Base-by-base conservation (phyloP, 2,797 vertebrate species). In the Notolepis coatsorum region DNA sequence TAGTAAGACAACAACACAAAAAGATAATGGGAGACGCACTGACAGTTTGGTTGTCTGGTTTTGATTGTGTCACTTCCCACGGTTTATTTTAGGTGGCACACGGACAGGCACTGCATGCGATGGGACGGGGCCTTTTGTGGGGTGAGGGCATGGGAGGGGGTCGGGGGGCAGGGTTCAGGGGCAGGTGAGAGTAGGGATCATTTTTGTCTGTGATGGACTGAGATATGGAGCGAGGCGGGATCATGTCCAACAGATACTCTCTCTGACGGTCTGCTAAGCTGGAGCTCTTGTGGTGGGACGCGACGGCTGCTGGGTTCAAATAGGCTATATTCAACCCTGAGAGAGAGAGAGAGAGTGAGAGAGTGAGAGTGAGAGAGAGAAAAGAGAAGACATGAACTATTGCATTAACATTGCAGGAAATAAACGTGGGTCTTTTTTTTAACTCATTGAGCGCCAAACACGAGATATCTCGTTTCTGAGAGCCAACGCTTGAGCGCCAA, bases 121-220 rank as follows among this genome's bases (percentile, higher is more conserved):
- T 90, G 84, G 89, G 82, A 47, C 74, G 61, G 80, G 81, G 23
- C 23, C 35, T n/a, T 20, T 56, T 21, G 15, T 1, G 54, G 61
- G 65, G 48, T 35, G 71, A 67, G 64, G 62, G 75, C 15, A 55
- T 63, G 65, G 62, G 77, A 62, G 62, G 77, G 39, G 71, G 48
- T 49, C 50, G 30, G 49, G 45, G 75, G 69, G 45, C 3, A 33
- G 73, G 48, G 24, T 61, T 61, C 38, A 20, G 51, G 75, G 66
- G 51, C 7, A 35, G 56, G 42, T n/a, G n/a, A n/a, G n/a, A n/a
- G n/a, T n/a, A n/a, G 57, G 52, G 64, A 62, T 84, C 93, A 95
- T n/a, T n/a, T n/a, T n/a, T n/a, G n/a, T n/a, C n/a, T n/a, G 94
- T 96, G 91, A 98, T 96, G 90, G 96, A 95, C 90, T 96, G 94